Evolutionary conservation across 2,113 vertebrate genomes (phyloP), one percentile per base, ranked within the genome.

Genomic region (Tympanuchus pallidicinctus): DNA sequence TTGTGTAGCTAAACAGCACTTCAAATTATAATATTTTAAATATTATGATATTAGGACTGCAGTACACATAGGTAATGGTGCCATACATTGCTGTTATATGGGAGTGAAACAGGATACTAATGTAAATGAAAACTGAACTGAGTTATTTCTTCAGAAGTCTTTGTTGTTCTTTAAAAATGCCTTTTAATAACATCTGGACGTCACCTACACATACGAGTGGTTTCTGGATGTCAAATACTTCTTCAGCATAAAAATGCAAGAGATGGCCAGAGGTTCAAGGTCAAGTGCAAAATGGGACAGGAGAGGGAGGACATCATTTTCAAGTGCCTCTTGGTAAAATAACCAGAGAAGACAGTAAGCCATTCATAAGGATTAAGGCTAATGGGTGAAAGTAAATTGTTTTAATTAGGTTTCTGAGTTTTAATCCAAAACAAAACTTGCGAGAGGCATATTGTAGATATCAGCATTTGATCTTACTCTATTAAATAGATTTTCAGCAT

Each of bases 321-420:
- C 92, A 94, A 96, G 81, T 63, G 82, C 94, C 78, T 96, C 94
- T 95, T 94, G 97, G 89, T 92, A 96, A 97, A 97, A 97, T 97
- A 97, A 96, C 92, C 48, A 65, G 95, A 94, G 90, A 91, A 92
- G 94, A 95, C 96, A 94, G 96, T 96, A 95, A 89, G 94, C 94
- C 92, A 84, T 96, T 96, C 95, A 96, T 94, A 97, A 94, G 96
- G 96, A 95, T 96, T 96, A 96, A 93, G 86, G 92, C 91, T 95
- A 95, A 92, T 96, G 96, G 95, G 94, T 95, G 92, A 97, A 95
- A 96, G 89, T 92, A 91, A 95, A 94, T 96, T 93, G 89, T 97
- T 97, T 97, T 96, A 95, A 97, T 97, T 97, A 93, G 95, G 91
- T 96, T 97, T 97, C 93, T 94, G 93, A 93, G 86, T 96, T 96